Base-by-base conservation (phyloP, 2,888 invertebrate genomes). In the Apodemia zela region DNA sequence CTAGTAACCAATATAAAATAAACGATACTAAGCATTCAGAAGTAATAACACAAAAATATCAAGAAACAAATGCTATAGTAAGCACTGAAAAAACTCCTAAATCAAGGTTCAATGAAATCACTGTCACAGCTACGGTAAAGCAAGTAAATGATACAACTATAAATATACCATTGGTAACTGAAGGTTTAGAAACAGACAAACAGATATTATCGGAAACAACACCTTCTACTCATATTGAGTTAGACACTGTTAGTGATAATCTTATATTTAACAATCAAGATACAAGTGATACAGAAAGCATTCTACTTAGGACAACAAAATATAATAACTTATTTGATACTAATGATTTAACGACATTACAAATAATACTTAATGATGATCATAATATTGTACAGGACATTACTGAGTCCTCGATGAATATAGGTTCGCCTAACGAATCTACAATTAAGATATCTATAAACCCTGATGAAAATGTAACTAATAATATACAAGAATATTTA, bases 131-230 rank as follows among this genome's bases (percentile, higher is more conserved):
- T 21, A 54, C 54, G 11, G 54, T 54, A 54, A 21, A 54, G 10
- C 54, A 54, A 54, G 11, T 54, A 54, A 54, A 54, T 21, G 54
- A 54, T 54, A 54, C 21, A 54, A 54, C 54, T 21, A 25, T 21
- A 54, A 21, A 25, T 25, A 21, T 54, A 13, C 2, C 15, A 54
- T 18, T 13, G 54, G 25, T 25, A 54, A 54, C 54, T 25, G 15
- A 25, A 18, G 4, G 15, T 10, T 25, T 15, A 54, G 25, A 54
- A 54, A 54, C 51, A 54, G 13, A 18, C 11, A 11, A 11, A 11
- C 21, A 13, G 18, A 51, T 15, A 10, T 8, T 51, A 11, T 15
- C 13, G 13, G 18, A 13, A 25, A 51, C 42, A 42, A 42, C 42
- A 11, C 11, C 51, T 10, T 18, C 51, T 51, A 51, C 10, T 51